Evolutionary conservation across 2,797 vertebrate species (phyloP), one percentile per base, ranked within the genome.

Genomic region (Decapterus maruadsi): DNA sequence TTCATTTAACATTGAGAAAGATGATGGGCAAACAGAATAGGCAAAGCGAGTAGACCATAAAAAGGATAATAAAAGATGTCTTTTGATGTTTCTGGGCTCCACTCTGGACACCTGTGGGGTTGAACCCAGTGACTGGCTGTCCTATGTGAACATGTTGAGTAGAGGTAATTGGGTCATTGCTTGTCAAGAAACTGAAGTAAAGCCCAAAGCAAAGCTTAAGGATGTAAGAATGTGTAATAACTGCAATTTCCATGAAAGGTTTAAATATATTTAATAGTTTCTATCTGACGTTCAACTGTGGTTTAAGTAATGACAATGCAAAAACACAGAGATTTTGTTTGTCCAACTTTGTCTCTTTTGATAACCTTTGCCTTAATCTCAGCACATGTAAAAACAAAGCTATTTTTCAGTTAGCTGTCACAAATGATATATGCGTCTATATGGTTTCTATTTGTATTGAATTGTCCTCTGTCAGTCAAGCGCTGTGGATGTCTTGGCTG

Each of bases 91-190:
- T 89, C 58, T 73, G 61, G 69, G 76, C 72, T 80, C 80, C 71
- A 71, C 82, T 68, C 78, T 73, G 90, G 90, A 92, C 91, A 92
- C 91, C 90, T 92, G 91, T 87, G 82, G 91, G 85, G 85, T 76
- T 85, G 85, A 91, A 91, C 89, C 66, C 79, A 26, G 50, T 86
- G 87, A 87, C 86, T 84, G 78, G 81, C 82, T 82, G 72, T 82
- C 78, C 70, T 46, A 77, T 72, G 61, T 72, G 66, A 73, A 69
- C 75, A 61, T 73, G 74, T 72, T 75, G 57, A 81, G 56, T 22
- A 26, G 81, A 79, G 61, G 59, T 88, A 89, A 89, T 81, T 83
- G 81, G 88, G 80, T 89, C 85, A 84, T 77, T 84, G 67, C 72
- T 72, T 72, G 56, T 75, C 82, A 86, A 77, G 73, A 61, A 65